Base-by-base conservation (phyloP, 2,888 invertebrate genomes). In the Ceramica pisi region DNA sequence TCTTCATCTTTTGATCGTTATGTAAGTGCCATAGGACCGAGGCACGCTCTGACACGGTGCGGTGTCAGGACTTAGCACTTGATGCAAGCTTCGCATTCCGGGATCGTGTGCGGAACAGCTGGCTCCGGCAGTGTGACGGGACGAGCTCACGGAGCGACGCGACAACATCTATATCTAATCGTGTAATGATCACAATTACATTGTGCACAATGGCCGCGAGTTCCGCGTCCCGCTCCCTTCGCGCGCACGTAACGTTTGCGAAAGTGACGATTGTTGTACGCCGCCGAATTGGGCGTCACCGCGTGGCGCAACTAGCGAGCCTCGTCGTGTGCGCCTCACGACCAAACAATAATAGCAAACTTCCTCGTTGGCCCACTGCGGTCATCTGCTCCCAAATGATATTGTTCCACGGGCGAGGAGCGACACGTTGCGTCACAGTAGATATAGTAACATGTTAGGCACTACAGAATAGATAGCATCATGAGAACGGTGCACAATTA, bases 211-310 rank as follows among this genome's bases (percentile, higher is more conserved):
- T 56, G 35, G 50, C 56, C 14, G 59, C 56, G 23, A 67, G 72
- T 78, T 83, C 84, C 84, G 78, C 70, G 31, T 69, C 65, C 68
- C 59, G 56, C 76, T 41, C 41, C 41, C 41, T 14, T 3, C 38
- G 41, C 68, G 72, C 53, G 56, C 72, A 80, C 83, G 82, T 80
- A 81, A 83, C 51, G 62, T 74, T 84, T 78, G 85, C 80, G 83
- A 84, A 84, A 83, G 78, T 75, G 69, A 75, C 56, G 73, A 74
- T 67, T 73, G 72, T 82, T 41, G 67, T 75, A 59, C 80, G 38
- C 46, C 71, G 82, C 12, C 68, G 53, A 71, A 75, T 73, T 73
- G 89, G 88, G 68, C 82, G 84, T 65, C 84, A n/a, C 86, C 83
- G n/a, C 23, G 88, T 85, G 76, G 83, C 75, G 77, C 64, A 86